Percentiles rank a stretch among this genome's conserved stretches.
Evolutionary conservation across 1,140 invertebrate genomes (phyloP).

Genomic region (Arion vulgaris): DNA sequence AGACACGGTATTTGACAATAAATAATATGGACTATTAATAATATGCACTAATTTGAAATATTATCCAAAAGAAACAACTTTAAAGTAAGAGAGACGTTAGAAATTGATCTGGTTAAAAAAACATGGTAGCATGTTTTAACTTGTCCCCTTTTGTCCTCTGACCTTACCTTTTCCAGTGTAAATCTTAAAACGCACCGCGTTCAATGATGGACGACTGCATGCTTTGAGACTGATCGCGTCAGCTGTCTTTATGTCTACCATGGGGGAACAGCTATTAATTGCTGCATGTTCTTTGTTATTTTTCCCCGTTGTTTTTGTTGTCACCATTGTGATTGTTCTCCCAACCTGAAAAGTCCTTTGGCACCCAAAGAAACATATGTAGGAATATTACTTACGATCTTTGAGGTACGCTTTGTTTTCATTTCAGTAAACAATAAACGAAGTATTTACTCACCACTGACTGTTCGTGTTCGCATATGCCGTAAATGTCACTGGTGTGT

Average conservation of each 20-base stretch:
- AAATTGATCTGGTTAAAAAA: too few relatives aligned
- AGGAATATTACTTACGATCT: constrained; percentile 84
- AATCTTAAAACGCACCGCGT: neutral
- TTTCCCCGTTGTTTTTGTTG: constrained; percentile 45
- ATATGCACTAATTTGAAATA: too few relatives aligned
- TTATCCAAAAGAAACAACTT: too few relatives aligned
- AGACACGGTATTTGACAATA: too few relatives aligned
- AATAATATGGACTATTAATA: too few relatives aligned
- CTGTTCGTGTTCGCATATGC: too few relatives aligned
- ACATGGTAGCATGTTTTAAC: neutral
- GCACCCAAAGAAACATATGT: constrained; percentile 88
- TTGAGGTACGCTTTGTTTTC: too few relatives aligned
- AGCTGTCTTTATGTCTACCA: neutral
- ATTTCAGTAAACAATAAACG: too few relatives aligned
- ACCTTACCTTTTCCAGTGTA: neutral
- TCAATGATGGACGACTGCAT: constrained; percentile 9
- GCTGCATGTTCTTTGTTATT: constrained; percentile 51
- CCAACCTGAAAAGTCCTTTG: constrained; percentile 79
- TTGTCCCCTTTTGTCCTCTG: neutral
- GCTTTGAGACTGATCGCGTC: neutral
- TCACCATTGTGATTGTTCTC: constrained; percentile 57
- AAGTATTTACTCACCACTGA: too few relatives aligned
- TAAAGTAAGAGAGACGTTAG: too few relatives aligned
- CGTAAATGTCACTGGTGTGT: too few relatives aligned
- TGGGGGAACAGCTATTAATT: constrained; percentile 46